Base-by-base conservation (phyloP, 1,140 invertebrate species). In the Drepana arcuata region DNA sequence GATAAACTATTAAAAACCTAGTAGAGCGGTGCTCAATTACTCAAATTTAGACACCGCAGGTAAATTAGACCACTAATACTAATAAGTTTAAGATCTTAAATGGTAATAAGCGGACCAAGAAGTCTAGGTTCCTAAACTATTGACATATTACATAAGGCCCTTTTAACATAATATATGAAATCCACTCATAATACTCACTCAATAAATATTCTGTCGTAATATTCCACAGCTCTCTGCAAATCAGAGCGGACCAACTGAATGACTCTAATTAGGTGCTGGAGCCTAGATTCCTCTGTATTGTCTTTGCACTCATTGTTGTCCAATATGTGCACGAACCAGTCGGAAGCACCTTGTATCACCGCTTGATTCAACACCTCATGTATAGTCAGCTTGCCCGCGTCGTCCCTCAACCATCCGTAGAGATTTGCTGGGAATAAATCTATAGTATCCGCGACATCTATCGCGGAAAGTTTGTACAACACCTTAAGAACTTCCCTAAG, bases 201-300 rank as follows among this genome's bases (percentile, higher is more conserved):
- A 60, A 90, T 85, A 71, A 96, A 97, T 11, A 93, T 56, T 77
- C 90, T 92, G 54, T 95, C 92, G 52, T 95, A 93, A 64, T 88
- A 90, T 55, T 95, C 92, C 33, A 91, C 86, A 0, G 92, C 92
- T 52, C 89, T 88, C 63, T 94, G 91, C 11, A 96, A 72, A 84
- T 97, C 95, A 2, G 88, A 88, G 46, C 93, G 88, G 6, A 96
- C 82, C 13, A 93, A 75, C 66, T 95, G 93, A 42, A 92, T 91
- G 13, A 96, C 86, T 81, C 93, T 91, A 14, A 94, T 93, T 16
- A 95, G 80, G 69, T 91, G 89, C 44, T 92, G 89, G 11, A 94
- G 46, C 15, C 85, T 84, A 4, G 88, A 86, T 35, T 92, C 89
- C 31, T 88, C 87, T 2, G 85, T 84, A 32, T 85, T 85, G 9